Evolutionary conservation across 1,140 invertebrate genomes (phyloP).

Genomic region (Apolygus lucorum): DNA sequence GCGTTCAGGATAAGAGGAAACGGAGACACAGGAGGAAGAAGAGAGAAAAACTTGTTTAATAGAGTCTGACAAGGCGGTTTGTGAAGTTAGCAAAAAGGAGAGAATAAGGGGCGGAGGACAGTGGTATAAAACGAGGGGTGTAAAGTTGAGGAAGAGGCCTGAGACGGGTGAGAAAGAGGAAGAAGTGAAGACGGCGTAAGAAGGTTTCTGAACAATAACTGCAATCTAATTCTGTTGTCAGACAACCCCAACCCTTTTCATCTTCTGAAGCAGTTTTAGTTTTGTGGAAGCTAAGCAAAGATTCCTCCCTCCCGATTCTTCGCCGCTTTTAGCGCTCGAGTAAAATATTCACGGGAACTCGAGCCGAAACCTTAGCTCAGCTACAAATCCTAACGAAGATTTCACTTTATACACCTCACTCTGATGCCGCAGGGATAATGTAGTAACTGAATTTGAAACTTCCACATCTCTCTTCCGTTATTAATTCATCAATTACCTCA

Average conservation of each 20-base stretch:
- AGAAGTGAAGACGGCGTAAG: too few relatives aligned
- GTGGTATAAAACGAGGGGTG: background rate
- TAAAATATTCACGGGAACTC: background rate
- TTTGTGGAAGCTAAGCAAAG: background rate
- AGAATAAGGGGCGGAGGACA: background rate
- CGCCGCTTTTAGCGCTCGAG: background rate
- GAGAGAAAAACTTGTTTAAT: background rate
- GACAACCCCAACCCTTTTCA: background rate
- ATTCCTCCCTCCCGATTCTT: background rate
- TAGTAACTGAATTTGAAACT: too few relatives aligned
- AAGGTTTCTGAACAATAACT: background rate
- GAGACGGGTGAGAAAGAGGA: background rate
- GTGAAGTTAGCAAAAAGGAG: background rate
- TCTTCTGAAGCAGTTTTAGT: background rate
- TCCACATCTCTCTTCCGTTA: too few relatives aligned
- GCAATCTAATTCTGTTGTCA: background rate
- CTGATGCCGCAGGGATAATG: too few relatives aligned
- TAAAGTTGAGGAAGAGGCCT: background rate
- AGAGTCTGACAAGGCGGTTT: background rate
- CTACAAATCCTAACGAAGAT: background rate
- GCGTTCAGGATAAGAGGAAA: too few relatives aligned
- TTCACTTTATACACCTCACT: background rate
- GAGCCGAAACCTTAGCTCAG: background rate
- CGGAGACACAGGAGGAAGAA: background rate
- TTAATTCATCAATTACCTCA: too few relatives aligned